These are phyloP conservation scores for Scaptomyza polygonia DNA, from an alignment of 2,888 invertebrate species.

Conservation along the genomic window DNA sequence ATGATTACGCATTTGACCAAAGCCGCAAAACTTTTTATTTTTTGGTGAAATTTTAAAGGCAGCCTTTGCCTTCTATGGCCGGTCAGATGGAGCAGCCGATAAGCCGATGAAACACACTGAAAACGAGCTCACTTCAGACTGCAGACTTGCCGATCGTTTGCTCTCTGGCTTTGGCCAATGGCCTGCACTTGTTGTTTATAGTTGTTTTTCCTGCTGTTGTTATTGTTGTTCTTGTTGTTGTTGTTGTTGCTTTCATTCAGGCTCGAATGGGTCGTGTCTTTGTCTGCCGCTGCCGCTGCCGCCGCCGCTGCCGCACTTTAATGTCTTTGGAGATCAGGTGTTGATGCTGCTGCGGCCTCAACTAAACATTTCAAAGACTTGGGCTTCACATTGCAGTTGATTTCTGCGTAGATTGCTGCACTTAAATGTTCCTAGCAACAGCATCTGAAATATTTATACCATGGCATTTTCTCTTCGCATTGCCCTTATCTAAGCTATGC, in stretches of 20 bases:
- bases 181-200: constrained; percentile 67
- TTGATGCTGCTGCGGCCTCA: constrained; percentile 74
- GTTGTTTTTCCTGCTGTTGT: constrained; percentile 34
- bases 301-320: constrained; percentile 68
- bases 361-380: constrained; percentile 52
- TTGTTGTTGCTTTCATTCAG: constrained; percentile 41
- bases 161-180: constrained; percentile 33
- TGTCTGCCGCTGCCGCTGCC: constrained; percentile 62
- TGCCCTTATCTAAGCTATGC: constrained; percentile 75
- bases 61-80: constrained; percentile 47
- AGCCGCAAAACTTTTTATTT: constrained; percentile 32
- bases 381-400: constrained; percentile 62
- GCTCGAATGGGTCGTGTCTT: constrained; percentile 66
- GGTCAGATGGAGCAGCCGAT: constrained; percentile 58
- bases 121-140: constrained; percentile 69
- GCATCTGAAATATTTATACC: constrained; percentile 75
- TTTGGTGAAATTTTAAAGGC: constrained; percentile 61
- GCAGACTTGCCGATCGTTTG: constrained; percentile 37
- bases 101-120: constrained; percentile 59
- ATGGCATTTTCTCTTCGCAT: constrained; percentile 66
- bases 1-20: constrained; percentile 71
- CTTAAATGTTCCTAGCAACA: constrained; percentile 68
- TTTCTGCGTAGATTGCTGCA: constrained; percentile 74
- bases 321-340: constrained; percentile 83
- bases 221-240: constrained; percentile 16